Evolutionary conservation across 1,140 invertebrate species (phyloP), one percentile per base, ranked within the genome.

Genomic region (Megalopta genalis): DNA sequence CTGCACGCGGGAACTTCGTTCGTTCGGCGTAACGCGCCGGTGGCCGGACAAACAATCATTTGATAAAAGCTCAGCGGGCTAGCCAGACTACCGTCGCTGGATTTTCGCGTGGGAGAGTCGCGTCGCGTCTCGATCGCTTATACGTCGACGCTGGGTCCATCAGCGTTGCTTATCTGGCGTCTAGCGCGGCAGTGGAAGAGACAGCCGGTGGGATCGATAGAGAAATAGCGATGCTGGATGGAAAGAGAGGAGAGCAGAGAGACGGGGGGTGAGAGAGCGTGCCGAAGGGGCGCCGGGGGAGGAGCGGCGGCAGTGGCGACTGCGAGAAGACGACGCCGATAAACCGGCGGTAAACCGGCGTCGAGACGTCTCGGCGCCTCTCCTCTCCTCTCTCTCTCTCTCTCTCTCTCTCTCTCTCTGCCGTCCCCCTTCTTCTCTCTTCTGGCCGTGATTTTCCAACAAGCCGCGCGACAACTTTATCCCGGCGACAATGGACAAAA

Each of bases 301-400:
- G 18, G 18, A 54, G 21, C 7, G 52, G 16, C 42, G 14, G 0
- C 42, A 14, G 42, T 46, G 42, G 42, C 42, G 42, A 46, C 42
- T 46, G 42, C 42, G 42, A 46, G 42, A 46, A 46, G 42, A 46
- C 42, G 42, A 46, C 42, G 42, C 42, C 42, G 42, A 46, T 46
- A 12, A 46, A 23, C 54, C 2, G 60, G 63, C 49, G 5, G 16
- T 2, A 64, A 27, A 72, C 65, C 66, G 88, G 88, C 88, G 89
- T 85, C 89, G 83, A 87, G 89, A 90, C 89, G 89, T 89, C 89
- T 86, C 86, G 87, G 83, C 87, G 88, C 87, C 88, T 78, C 82
- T 86, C 78, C 78, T 77, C 87, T 80, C 78, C 37, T 8, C 37
- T 42, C 39, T 10, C 39, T 46, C 42, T 46, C 42, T 12, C 42